These are phyloP conservation scores for Gavia stellata DNA, from an alignment of 2,113 vertebrate species.

Conservation along the genomic window DNA sequence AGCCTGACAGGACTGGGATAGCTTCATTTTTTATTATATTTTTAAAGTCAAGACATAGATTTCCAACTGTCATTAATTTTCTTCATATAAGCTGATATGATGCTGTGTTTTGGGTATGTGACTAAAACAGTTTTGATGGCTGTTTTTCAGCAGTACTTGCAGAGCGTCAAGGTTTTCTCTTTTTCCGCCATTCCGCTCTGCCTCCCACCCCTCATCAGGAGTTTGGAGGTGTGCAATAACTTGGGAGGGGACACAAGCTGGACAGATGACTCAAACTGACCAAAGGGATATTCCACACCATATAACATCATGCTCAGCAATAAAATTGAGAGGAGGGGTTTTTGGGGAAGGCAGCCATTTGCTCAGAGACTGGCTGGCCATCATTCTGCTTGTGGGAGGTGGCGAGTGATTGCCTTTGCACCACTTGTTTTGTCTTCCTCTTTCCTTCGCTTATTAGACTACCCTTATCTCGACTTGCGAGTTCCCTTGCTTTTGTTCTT, in stretches of 20 bases:
- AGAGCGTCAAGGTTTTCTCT: not conserved
- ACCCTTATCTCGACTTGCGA: accelerated
- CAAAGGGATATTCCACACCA: not conserved
- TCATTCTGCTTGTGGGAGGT: not conserved
- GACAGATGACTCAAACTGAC: not conserved
- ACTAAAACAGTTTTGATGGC: not conserved
- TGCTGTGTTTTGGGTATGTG: not conserved
- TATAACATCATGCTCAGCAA: not conserved
- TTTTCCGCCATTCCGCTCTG: not conserved
- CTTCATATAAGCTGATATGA: not conserved
- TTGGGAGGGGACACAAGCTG: not conserved
- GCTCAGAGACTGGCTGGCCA: not conserved
- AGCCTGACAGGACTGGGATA: not conserved
- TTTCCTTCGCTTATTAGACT: not conserved
- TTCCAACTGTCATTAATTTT: not conserved
- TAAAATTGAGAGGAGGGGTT: not conserved
- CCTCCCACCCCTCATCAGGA: accelerated
- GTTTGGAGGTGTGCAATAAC: not conserved
- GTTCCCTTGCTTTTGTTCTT: not conserved
- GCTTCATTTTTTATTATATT: not conserved
- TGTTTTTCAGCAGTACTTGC: not conserved
- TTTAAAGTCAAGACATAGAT: not conserved
- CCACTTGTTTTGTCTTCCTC: not conserved
- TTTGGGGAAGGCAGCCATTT: not conserved
- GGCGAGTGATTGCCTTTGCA: not conserved